Base-by-base conservation (phyloP, 2,113 vertebrate genomes). In the Ammodytes dubius region DNA sequence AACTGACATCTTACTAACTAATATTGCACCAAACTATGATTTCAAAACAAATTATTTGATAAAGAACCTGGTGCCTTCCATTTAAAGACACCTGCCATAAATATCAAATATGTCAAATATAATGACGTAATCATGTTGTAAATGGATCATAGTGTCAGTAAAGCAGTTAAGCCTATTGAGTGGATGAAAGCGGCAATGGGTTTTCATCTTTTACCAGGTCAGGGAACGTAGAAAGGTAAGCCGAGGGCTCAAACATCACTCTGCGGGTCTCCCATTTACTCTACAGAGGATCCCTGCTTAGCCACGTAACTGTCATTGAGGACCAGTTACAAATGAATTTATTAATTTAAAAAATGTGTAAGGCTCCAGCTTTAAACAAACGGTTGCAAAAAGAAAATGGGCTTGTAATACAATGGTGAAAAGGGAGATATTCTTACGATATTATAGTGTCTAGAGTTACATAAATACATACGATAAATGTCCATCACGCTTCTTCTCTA, bases 141-240 rank as follows among this genome's bases (percentile, higher is more conserved):
- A 86, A 89, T 85, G 77, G 88, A 86, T 89, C 70, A 81, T 70
- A 79, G 82, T 82, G 81, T 79, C 71, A 74, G 71, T 78, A 85
- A 74, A 88, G 79, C 68, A 74, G 72, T 85, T 88, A 88, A 88
- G 84, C 81, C 86, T 88, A 49, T 83, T 89, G 73, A 87, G 83
- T 74, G 74, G 74, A 85, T 89, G 66, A 72, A 80, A 72, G 50
- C 79, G 65, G 40, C 39, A 70, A 70, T 4, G n/a, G 61, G 72
- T 71, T 83, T 27, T 71, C n/a, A 77, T 72, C 65, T 82, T 78
- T 80, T 59, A 82, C 67, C n/a, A 19, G 84, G 89, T 88, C 84
- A 91, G 19, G 40, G 27, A 57, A 65, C 65, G 17, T 50, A 76
- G 11, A 39, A 63, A 53, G 39, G 39, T 82, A 82, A 85, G 57